Conservation (phyloP, 2,888 invertebrate species). For the Matsumyia berberina region DNA sequence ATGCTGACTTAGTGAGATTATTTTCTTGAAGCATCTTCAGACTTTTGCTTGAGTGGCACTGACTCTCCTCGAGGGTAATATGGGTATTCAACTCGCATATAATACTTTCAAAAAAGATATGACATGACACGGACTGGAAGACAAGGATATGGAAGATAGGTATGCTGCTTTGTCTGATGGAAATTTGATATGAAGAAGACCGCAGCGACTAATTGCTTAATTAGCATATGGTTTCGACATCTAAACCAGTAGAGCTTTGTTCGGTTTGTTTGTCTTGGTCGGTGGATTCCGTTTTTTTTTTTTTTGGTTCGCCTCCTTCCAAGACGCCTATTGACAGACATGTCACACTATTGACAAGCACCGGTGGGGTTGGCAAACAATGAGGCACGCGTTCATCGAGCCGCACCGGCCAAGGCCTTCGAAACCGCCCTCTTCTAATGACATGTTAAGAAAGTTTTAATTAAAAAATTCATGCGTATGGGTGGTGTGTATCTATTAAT, state of each 20-base stretch:
- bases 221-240: conserved; percentile 84
- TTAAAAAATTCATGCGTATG: conserved; percentile 44
- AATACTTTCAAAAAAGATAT: conserved; percentile 60
- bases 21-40: conserved; percentile 47
- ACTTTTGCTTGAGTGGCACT: conserved; percentile 62
- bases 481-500: conserved; percentile 24
- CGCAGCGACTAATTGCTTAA: conserved; percentile 84
- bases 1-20: conserved; percentile 71
- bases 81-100: conserved; percentile 62
- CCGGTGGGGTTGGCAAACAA: conserved; percentile 6
- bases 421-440: neutral
- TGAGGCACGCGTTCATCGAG: neutral
- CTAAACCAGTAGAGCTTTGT: conserved; percentile 34
- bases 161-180: conserved; percentile 37
- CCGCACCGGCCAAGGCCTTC: too few species aligned
- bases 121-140: conserved; percentile 62
- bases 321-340: conserved; percentile 54
- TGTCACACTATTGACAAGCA: conserved; percentile 23
- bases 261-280: conserved; percentile 21
- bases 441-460: conserved; percentile 47
- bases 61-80: conserved; percentile 69
- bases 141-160: conserved; percentile 33
- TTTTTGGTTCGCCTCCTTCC: conserved; percentile 6
- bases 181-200: conserved; percentile 79
- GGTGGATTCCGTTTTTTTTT: conserved; percentile 10